Evolutionary conservation across 2,888 invertebrate species (phyloP).

Genomic region (Aleiodes alternator): DNA sequence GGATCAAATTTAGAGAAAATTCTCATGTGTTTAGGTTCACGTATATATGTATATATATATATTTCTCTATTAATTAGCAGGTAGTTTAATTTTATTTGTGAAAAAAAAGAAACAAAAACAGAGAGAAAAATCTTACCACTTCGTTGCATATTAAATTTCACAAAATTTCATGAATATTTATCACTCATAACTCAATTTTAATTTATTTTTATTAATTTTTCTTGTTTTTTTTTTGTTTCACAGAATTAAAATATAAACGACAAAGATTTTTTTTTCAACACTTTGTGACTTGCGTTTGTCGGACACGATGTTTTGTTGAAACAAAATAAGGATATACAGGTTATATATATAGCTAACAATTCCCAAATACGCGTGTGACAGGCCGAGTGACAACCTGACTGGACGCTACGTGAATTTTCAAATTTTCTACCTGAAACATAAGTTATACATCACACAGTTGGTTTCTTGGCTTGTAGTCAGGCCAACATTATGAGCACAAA

Average conservation of each 20-base stretch:
- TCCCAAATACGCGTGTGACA: constrained; percentile 55
- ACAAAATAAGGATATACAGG: constrained; percentile 11
- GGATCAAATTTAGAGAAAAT: no score
- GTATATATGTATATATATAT: no score
- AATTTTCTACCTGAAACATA: constrained; percentile 48
- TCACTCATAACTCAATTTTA: constrained; percentile 47
- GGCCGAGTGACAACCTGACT: constrained; percentile 49
- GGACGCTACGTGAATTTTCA: constrained; percentile 55
- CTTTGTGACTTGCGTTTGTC: constrained; percentile 7
- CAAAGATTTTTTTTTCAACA: background rate
- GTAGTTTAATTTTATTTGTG: no score
- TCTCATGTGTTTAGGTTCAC: no score
- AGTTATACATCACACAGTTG: background rate
- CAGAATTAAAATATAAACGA: background rate
- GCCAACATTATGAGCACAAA: no score
- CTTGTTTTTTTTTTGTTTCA: constrained; percentile 7
- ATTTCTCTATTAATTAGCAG: no score
- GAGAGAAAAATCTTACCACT: constrained; percentile 61
- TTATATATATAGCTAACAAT: background rate
- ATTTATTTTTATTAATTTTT: background rate
- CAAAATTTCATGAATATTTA: constrained; percentile 42
- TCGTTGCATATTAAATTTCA: constrained; percentile 63
- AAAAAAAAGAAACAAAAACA: background rate
- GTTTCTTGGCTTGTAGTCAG: no score
- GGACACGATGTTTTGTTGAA: background rate